phyloP scores from a whole-genome alignment of 2,888 invertebrate species.

The Leptinotarsa peninsularis region DNA sequence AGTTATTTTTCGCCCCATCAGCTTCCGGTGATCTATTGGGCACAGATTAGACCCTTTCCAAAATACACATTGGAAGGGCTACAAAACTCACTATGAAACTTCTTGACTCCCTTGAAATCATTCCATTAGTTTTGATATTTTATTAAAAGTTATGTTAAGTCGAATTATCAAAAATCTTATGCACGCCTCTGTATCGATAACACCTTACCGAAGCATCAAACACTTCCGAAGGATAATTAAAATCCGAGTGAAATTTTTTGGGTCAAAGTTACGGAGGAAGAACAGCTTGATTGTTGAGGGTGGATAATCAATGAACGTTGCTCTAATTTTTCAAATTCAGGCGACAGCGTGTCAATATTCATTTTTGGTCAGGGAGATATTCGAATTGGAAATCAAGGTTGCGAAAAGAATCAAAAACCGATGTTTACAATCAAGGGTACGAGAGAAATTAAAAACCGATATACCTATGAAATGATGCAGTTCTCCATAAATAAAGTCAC shows the following conservation, averaged over 20 bases:
- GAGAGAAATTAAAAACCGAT: not conserved
- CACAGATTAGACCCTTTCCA: no score
- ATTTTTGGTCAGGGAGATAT: not conserved
- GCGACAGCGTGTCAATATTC: not conserved
- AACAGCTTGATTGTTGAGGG: constrained; percentile 7
- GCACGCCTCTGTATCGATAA: not conserved
- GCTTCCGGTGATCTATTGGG: no score
- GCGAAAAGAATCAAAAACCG: not conserved
- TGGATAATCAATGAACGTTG: constrained; percentile 1
- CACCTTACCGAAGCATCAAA: constrained; percentile 12
- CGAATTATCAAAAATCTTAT: not conserved
- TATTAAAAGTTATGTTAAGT: no score
- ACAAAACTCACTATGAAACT: no score
- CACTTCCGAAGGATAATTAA: constrained; percentile 5
- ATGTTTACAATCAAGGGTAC: not conserved
- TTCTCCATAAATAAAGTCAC: no score
- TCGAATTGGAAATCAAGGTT: not conserved
- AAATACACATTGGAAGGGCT: no score
- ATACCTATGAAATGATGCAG: not conserved
- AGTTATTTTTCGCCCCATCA: no score
- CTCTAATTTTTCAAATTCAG: constrained; percentile 1
- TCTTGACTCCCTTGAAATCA: no score
- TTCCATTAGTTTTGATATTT: no score
- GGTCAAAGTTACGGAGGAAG: constrained; percentile 3
- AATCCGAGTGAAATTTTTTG: constrained; percentile 8